phyloP scores from a whole-genome alignment of 2,888 invertebrate genomes.

The Gastrophysa polygoni region DNA sequence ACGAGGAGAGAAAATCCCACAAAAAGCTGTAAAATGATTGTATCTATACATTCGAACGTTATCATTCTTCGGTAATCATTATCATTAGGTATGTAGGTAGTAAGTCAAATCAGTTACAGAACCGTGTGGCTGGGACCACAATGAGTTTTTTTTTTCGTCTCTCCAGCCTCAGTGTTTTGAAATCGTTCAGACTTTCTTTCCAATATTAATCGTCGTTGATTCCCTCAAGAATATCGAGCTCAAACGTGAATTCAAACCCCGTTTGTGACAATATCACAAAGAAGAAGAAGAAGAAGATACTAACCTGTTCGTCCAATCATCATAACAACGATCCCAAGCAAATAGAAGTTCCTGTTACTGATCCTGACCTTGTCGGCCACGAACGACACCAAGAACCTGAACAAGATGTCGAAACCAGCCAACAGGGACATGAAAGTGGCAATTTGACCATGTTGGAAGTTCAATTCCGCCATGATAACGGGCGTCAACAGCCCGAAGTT shows the following conservation, averaged over 20 bases:
- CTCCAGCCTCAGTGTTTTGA: too few species aligned
- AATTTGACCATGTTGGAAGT: constrained; percentile 65
- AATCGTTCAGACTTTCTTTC: too few species aligned
- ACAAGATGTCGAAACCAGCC: constrained; percentile 68
- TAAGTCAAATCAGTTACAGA: too few species aligned
- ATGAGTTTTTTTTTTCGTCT: too few species aligned
- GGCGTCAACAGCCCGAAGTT: constrained; percentile 77
- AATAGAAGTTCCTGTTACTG: constrained; percentile 73
- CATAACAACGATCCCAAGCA: constrained; percentile 71
- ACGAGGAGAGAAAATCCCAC: too few species aligned
- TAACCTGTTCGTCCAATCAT: constrained; percentile 70
- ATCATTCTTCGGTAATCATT: too few species aligned
- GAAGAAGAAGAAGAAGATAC: constrained; percentile 28
- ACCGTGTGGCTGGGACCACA: too few species aligned
- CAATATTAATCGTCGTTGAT: too few species aligned
- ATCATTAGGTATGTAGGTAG: too few species aligned
- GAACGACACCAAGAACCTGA: constrained; percentile 72
- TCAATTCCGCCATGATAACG: constrained; percentile 72
- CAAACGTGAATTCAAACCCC: background rate
- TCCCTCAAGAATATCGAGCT: too few species aligned
- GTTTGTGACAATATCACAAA: background rate
- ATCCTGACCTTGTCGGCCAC: constrained; percentile 71
- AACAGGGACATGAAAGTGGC: constrained; percentile 74
- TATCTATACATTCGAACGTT: too few species aligned
- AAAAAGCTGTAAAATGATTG: too few species aligned